Evolutionary conservation across 2,888 invertebrate genomes (phyloP), one percentile per base, ranked within the genome.

Genomic region (Agrotis puta): DNA sequence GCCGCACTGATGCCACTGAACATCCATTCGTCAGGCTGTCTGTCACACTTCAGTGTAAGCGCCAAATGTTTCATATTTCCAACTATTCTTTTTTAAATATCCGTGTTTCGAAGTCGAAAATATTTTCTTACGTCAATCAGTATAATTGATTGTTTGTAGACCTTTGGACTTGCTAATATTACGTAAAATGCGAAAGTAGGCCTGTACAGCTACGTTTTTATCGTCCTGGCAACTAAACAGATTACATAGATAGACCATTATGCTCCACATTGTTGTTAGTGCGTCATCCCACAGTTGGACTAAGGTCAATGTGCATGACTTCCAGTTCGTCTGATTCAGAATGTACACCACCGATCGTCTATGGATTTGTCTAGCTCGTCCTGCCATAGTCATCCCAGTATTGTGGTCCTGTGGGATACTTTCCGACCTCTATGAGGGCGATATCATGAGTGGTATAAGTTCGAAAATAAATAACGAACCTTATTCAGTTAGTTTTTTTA

Each of bases 11-110:
- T 56, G 13, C 56, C 53, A 71, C 62, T 79, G 78, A 78, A 75
- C 75, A 69, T 74, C 63, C 76, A 83, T 87, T 84, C 87, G 82
- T 87, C 88, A 85, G 58, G 77, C 86, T 84, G 89, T 89, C 89
- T 82, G 85, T 85, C 85, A 83, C 58, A 79, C 73, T 66, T 79
- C 64, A 56, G 20, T 59, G 24, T 14, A 64, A 64, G 58, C 63
- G 77, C 82, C 79, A 80, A 85, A 77, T 75, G 48, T 76, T 66
- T 57, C 24, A 64, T 50, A 53, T 57, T 65, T 64, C 13, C 11
- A 45, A 11, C 43, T 24, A 27, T 70, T 74, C 5, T 56, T 70
- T 81, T 76, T 73, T 48, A 43, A 67, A 64, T 65, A 53, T 20
- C 13, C 18, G 33, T 54, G 27, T 62, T 57, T 4, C 50, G 13